Evolutionary conservation across 2,888 invertebrate genomes (phyloP), one percentile per base, ranked within the genome.

Genomic region (Morinoia aosen): DNA sequence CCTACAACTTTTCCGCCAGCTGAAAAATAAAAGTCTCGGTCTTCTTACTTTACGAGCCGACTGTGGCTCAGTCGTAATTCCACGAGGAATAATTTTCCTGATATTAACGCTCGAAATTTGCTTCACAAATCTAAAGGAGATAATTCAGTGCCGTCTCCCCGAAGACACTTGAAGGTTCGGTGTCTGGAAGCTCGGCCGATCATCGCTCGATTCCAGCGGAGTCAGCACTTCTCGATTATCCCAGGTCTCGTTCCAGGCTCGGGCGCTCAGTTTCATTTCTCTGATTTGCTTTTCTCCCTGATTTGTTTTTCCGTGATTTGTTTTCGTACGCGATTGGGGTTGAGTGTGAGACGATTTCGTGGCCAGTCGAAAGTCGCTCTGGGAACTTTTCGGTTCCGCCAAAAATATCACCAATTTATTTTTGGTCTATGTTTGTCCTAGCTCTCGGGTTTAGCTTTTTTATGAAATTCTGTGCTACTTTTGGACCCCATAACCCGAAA

Each of bases 91-190:
- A 93, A 93, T 93, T 57, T 57, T 57, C 33, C 25, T 48, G 57
- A 93, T 93, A 93, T 93, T 93, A 93, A 93, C 93, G 93, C 93
- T 93, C 93, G n/a, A 93, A 93, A 93, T 93, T 93, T 93, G 93
- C 93, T 93, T 93, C 93, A 93, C 93, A 93, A 93, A 93, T 93
- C 93, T 93, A 33, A 57, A 57, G 57, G 57, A 48, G 93, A 93
- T 93, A 56, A 93, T 93, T 93, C 93, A 93, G 57, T 33, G 93
- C 93, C 25, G 93, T 93, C 93, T 56, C n/a, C 57, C 93, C 33
- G 57, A 93, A 93, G 57, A 93, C 48, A 93, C 48, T 93, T 93
- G 93, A 93, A 39, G 93, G 93, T 93, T 93, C 2, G 93, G 93
- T 93, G 93, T 93, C 93, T 56, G 90, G 57, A 40, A 48, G 93